Evolutionary conservation across 37 sponge, comb jelly and placozoan genomes (phyloP), one percentile per base, ranked within the genome.

Genomic region (Oscarella lobularis): DNA sequence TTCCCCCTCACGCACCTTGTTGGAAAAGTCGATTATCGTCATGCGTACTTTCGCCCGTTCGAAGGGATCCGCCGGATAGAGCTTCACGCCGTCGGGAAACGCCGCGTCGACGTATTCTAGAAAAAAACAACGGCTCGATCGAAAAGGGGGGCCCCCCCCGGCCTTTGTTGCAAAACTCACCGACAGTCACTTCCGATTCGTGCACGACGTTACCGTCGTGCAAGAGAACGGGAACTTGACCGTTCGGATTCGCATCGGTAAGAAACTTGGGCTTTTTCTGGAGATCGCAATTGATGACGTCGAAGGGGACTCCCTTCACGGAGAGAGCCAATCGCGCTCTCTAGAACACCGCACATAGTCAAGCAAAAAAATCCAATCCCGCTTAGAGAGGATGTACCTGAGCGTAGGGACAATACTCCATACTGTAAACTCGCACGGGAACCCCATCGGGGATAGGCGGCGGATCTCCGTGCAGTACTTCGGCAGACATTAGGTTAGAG

Each of bases 181-280:
- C 71, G 31, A 68, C 71, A 20, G 33, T 14, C 29, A 29, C 33
- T 14, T 68, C 71, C 31, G 71, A 68, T 35, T 68, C 71, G 31
- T 30, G 4, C 5, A 68, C 33, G 71, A 29, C 31, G 31, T 68
- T 68, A 35, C 71, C 71, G 35, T 68, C 31, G 71, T 68, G 71
- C 6, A 68, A 14, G 5, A 68, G 71, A 48, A 4, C 71, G 31
- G 71, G 71, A 5, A 68, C 71, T 68, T 68, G 71, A 34, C 71
- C 71, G 71, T 68, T 68, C 35, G 71, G 71, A 14, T 68, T 5
- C 29, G 71, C 71, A 4, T 68, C 71, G 31, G 31, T 29, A 32
- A 68, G 33, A 14, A 68, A 68, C 4, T 4, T 14, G 6, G 71
- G 71, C 31, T 68, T 68, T 32, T 68, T 68, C 29, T 4, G 6